These are phyloP conservation scores for Scaptomyza cyrtandrae DNA, from an alignment of 2,888 invertebrate genomes.

Conservation along the genomic window DNA sequence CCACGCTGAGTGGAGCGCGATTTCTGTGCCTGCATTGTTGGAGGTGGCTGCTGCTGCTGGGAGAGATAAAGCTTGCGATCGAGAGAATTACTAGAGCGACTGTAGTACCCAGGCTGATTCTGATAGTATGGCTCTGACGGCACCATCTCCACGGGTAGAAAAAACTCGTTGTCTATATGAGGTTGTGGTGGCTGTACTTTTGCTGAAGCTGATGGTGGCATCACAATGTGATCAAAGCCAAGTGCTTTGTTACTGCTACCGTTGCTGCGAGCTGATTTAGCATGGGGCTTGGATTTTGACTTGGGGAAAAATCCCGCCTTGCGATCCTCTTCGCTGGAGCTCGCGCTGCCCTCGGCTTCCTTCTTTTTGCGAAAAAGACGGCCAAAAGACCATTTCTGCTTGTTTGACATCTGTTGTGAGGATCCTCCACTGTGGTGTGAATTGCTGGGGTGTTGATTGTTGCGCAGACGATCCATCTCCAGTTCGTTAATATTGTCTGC, in stretches of 20 bases:
- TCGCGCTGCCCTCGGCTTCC: slow-evolving; percentile 83
- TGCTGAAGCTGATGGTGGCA: slow-evolving; percentile 27
- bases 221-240: slow-evolving; percentile 88
- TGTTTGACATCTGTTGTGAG: slow-evolving; percentile 77
- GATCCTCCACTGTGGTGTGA: slow-evolving; percentile 53
- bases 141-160: slow-evolving; percentile 82
- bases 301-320: slow-evolving; percentile 84
- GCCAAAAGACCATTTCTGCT: slow-evolving; percentile 91
- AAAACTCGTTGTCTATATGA: slow-evolving; percentile 84
- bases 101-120: slow-evolving; percentile 68
- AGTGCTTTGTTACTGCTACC: slow-evolving; percentile 14
- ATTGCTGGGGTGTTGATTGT: slow-evolving; percentile 40
- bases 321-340: slow-evolving; percentile 84
- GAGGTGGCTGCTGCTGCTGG: slow-evolving; percentile 10
- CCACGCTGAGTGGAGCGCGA: slow-evolving; percentile 71
- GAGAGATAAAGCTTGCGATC: slow-evolving; percentile 65
- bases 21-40: slow-evolving; percentile 48
- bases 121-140: slow-evolving; percentile 70
- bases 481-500: slow-evolving; percentile 37
- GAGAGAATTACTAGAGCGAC: slow-evolving; percentile 78
- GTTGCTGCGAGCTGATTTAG: slow-evolving; percentile 26
- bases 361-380: slow-evolving; percentile 91
- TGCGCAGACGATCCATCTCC: slow-evolving; percentile 67
- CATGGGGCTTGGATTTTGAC: slow-evolving; percentile 23
- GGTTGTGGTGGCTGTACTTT: slow-evolving; percentile 32